Evolutionary conservation across 2,113 vertebrate genomes (phyloP).

Genomic region (pig (Sus scrofa)): DNA sequence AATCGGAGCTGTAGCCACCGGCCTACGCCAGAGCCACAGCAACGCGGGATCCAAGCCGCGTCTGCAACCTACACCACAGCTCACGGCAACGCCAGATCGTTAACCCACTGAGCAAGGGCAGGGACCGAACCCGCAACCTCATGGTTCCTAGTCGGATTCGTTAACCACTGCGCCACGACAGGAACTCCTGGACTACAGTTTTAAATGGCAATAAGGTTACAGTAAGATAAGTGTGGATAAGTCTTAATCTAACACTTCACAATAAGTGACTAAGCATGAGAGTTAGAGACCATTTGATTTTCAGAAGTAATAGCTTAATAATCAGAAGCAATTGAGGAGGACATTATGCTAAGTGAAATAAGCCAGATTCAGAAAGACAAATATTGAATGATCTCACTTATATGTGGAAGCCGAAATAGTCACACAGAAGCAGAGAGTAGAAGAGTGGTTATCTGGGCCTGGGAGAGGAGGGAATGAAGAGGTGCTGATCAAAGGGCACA

Average conservation of each 20-base stretch:
- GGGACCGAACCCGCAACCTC: too few species aligned
- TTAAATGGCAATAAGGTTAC: slow-evolving; percentile 4
- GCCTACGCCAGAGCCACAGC: too few species aligned
- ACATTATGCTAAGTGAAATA: slow-evolving; percentile 21
- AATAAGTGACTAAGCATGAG: neutral
- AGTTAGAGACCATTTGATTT: slow-evolving; percentile 57
- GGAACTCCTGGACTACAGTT: slow-evolving; percentile 17
- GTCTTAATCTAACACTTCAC: neutral
- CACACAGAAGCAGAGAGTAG: neutral
- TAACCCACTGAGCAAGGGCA: too few species aligned
- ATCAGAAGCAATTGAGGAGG: slow-evolving; percentile 13
- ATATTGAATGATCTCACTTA: neutral
- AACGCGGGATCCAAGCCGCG: too few species aligned
- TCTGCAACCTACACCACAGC: too few species aligned
- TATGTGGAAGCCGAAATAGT: neutral
- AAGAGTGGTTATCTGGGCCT: neutral
- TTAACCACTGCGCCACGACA: too few species aligned
- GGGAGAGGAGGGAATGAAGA: neutral
- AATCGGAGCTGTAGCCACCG: too few species aligned
- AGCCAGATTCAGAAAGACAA: neutral
- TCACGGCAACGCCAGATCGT: too few species aligned
- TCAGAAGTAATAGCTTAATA: slow-evolving; percentile 54
- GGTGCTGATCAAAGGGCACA: neutral
- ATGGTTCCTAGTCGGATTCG: too few species aligned
- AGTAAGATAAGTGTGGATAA: neutral